These are phyloP conservation scores for Lipotes vexillifer DNA, from an alignment of 2,113 vertebrate genomes.

Conservation along the genomic window DNA sequence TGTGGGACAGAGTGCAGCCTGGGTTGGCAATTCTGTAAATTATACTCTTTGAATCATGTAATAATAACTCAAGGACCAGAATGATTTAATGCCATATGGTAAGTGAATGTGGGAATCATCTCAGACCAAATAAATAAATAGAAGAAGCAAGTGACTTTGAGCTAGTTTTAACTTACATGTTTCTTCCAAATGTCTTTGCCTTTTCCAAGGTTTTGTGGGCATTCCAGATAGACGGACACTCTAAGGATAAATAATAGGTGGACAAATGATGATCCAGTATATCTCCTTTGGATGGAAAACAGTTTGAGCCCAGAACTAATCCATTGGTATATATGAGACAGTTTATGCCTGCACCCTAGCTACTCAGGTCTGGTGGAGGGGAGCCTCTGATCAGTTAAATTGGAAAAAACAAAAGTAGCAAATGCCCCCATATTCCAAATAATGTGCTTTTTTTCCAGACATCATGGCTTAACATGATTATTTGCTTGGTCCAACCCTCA, in stretches of 20 bases:
- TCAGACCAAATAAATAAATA: slow-evolving; percentile 64
- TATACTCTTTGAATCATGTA: slow-evolving; percentile 69
- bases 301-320: not conserved
- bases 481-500: not conserved
- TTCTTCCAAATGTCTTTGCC: slow-evolving; percentile 54
- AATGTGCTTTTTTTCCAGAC: not conserved
- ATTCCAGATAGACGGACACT: not conserved
- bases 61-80: slow-evolving; percentile 66
- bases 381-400: not conserved
- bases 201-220: slow-evolving; percentile 34
- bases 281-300: not conserved
- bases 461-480: not conserved
- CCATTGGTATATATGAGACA: not conserved
- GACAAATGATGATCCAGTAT: not conserved
- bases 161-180: slow-evolving; percentile 44
- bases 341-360: not conserved
- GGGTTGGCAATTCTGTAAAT: slow-evolving; percentile 65
- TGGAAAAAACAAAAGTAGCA: not conserved
- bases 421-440: not conserved
- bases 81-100: slow-evolving; percentile 67
- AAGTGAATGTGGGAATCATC: slow-evolving; percentile 51
- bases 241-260: not conserved
- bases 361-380: not conserved
- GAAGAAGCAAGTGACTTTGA: slow-evolving; percentile 50
- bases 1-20: slow-evolving; percentile 58